These are phyloP conservation scores for Stictocephala bisonia DNA, from an alignment of 2,888 invertebrate genomes.

Conservation along the genomic window DNA sequence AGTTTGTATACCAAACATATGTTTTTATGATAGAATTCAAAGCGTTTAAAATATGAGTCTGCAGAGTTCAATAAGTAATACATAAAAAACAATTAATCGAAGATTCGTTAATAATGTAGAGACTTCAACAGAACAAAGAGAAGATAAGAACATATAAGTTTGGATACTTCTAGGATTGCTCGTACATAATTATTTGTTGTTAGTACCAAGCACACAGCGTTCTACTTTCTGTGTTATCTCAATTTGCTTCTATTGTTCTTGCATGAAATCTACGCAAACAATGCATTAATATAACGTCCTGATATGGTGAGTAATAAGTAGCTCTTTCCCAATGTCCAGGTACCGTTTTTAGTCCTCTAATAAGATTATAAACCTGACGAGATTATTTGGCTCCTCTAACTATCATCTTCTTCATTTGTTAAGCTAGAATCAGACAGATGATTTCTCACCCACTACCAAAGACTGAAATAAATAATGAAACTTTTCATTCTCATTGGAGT, in stretches of 20 bases:
- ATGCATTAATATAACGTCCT: conserved; percentile 15
- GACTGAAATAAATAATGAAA: conserved; percentile 72
- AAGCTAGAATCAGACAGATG: conserved; percentile 94
- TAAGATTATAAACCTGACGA: not conserved
- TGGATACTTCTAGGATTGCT: no score
- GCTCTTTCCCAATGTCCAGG: not conserved
- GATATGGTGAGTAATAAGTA: not conserved
- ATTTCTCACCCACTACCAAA: conserved; percentile 89
- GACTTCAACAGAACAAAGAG: no score
- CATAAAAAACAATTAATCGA: no score
- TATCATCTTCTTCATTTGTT: conserved; percentile 92
- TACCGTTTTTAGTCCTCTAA: not conserved
- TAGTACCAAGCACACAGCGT: conserved; percentile 23
- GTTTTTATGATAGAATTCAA: no score
- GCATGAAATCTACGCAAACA: conserved; percentile 38
- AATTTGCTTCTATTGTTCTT: conserved; percentile 50
- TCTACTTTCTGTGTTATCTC: conserved; percentile 36
- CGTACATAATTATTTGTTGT: no score
- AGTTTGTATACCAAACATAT: no score
- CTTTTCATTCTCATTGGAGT: not conserved
- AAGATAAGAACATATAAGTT: no score
- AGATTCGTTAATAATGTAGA: no score
- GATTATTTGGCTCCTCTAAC: conserved; percentile 64
- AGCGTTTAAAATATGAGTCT: no score
- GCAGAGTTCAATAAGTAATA: no score